phyloP scores from a whole-genome alignment of 2,113 vertebrate genomes.

The Odocoileus virginianus region DNA sequence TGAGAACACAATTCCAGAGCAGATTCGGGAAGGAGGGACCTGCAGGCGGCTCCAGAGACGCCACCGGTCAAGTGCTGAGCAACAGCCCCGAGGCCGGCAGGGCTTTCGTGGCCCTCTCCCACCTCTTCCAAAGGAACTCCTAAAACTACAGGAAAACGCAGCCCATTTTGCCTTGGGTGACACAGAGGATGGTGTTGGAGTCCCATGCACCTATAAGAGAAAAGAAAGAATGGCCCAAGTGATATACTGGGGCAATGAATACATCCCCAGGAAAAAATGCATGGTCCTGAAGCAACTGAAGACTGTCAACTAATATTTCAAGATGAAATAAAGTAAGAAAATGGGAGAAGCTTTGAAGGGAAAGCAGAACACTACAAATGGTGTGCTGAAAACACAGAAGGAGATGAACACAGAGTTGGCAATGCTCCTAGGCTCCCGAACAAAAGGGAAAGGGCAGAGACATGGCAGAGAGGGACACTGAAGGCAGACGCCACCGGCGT shows the following conservation, averaged over 20 bases:
- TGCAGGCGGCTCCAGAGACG: neutral
- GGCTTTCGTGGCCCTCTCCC: neutral
- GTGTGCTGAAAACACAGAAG: neutral
- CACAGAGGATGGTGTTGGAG: neutral
- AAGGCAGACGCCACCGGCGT: neutral
- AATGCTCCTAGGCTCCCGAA: neutral
- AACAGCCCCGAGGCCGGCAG: neutral
- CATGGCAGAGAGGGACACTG: neutral
- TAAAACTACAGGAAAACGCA: neutral
- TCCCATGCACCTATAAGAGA: neutral
- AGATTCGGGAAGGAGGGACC: neutral
- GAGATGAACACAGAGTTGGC: neutral
- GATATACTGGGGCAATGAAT: neutral
- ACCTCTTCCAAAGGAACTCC: neutral
- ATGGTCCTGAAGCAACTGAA: neutral
- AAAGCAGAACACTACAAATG: neutral
- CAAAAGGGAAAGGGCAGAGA: neutral
- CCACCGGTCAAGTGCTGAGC: neutral
- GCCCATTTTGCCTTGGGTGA: neutral
- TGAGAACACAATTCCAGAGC: neutral
- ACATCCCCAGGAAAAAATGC: neutral
- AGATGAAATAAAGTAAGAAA: neutral
- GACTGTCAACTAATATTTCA: neutral
- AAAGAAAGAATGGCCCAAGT: neutral
- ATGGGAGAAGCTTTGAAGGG: neutral